Base-by-base conservation (phyloP, 1,140 invertebrate genomes). In the Trichonephila clavipes region DNA sequence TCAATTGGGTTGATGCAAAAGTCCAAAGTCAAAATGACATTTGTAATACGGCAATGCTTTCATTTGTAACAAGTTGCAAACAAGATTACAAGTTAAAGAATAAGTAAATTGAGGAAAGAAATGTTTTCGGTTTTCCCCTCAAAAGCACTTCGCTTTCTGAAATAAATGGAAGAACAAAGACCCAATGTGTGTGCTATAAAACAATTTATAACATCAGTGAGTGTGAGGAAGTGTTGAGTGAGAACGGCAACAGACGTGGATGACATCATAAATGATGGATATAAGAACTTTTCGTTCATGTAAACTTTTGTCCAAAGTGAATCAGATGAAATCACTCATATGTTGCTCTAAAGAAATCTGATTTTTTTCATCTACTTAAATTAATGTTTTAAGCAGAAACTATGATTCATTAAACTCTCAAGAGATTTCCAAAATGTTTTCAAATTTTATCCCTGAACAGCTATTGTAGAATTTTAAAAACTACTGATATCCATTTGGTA, bases 211-310 rank as follows among this genome's bases (percentile, higher is more conserved):
- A 77, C 28, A 8, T 16, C 24, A 4, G 34, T 28, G 28, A 34
- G 28, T 3, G 28, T 6, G 28, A 40, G 12, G 72, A 40, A 34
- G 28, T 24, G 28, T 34, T 40, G 72, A 77, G 24, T 77, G 72
- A 77, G 72, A 77, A 77, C 28, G 18, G 18, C 34, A 19, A 24
- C 72, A 77, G 72, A 28, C 72, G 72, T 40, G 28, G 72, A 34
- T 77, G 72, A 34, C 72, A 77, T 77, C 28, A 18, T 7, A 77
- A 40, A 77, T 77, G 72, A 34, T 69, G 66, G 66, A 69, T 69
- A 69, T 69, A n/a, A 77, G 72, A 77, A 40, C 34, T 77, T 40
- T 4, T 28, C 28, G 14, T 28, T 18, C 72, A 77, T 77, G 72
- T 28, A 77, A 77, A 77, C 34, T 77, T 77, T 77, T 40, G 72